Evolutionary conservation across 2,797 vertebrate species (phyloP).

Genomic region (Centropyge bicolor): DNA sequence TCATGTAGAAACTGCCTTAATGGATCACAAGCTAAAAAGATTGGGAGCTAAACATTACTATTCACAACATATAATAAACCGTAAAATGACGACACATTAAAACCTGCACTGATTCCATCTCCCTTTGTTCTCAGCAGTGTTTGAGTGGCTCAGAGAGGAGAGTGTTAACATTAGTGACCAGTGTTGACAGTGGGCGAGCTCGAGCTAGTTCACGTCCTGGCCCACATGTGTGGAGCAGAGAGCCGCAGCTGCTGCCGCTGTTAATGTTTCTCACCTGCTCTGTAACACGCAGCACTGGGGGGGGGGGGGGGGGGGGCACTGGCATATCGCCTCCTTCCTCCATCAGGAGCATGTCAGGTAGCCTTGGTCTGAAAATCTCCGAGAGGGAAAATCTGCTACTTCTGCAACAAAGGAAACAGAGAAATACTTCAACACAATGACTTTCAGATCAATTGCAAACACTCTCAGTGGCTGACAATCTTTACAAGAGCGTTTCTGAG

Average conservation of each 20-base stretch:
- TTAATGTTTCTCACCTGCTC: constrained; percentile 81
- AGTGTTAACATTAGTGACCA: constrained; percentile 57
- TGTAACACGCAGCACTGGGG: constrained; percentile 45
- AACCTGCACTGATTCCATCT: background rate
- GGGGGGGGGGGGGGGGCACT: background rate
- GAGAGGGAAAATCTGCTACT: constrained; percentile 44
- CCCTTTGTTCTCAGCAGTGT: background rate
- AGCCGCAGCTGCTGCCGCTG: constrained; percentile 63
- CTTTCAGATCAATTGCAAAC: constrained; percentile 39
- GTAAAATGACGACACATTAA: background rate
- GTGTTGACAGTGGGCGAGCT: constrained; percentile 58
- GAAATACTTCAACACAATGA: constrained; percentile 41
- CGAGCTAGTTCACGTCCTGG: constrained; percentile 55
- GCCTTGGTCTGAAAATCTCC: constrained; percentile 47
- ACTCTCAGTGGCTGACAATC: constrained; percentile 10
- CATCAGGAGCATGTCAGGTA: constrained; percentile 65
- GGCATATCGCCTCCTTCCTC: constrained; percentile 38
- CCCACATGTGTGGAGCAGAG: constrained; percentile 73
- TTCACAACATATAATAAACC: background rate
- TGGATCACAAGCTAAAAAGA: background rate
- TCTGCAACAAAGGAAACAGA: constrained; percentile 49
- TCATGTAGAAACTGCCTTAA: background rate
- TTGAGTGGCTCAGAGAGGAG: constrained; percentile 39
- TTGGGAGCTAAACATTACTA: background rate
- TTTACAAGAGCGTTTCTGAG: constrained; percentile 1